Conservation (phyloP, 2,797 vertebrate species). For the Hippoglossus hippoglossus region DNA sequence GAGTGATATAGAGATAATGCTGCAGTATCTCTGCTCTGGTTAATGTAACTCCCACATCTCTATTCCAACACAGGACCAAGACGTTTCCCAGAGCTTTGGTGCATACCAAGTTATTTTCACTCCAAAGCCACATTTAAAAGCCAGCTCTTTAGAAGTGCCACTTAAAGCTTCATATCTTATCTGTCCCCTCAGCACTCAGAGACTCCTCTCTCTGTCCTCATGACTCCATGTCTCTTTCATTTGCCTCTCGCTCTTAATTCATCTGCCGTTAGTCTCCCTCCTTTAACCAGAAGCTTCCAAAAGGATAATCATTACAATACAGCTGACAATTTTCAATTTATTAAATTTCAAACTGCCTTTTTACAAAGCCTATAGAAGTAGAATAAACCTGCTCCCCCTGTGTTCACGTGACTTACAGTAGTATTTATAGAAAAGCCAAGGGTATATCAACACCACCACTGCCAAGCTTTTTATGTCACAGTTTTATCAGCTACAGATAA, state of each 20-base stretch:
- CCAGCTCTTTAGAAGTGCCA: slow-evolving; percentile 48
- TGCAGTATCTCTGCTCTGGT: not conserved
- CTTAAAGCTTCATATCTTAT: slow-evolving; percentile 78
- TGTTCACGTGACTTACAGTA: slow-evolving; percentile 10
- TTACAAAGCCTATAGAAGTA: not conserved
- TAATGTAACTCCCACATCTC: slow-evolving; percentile 27
- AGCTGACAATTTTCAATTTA: not conserved
- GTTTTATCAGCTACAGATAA: slow-evolving; percentile 52
- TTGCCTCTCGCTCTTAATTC: not conserved
- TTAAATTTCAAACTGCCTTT: no score
- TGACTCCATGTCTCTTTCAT: slow-evolving; percentile 2
- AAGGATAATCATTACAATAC: not conserved
- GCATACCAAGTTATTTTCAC: slow-evolving; percentile 57
- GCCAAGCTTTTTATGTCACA: slow-evolving; percentile 32
- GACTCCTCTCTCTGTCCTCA: slow-evolving; percentile 12
- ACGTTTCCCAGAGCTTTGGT: slow-evolving; percentile 56
- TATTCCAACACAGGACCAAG: slow-evolving; percentile 11
- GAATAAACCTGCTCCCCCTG: not conserved
- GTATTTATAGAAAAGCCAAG: slow-evolving; percentile 39
- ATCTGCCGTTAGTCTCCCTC: not conserved
- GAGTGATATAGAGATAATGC: not conserved
- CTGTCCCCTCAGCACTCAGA: slow-evolving; percentile 59
- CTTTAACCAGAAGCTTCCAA: not conserved
- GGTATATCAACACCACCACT: slow-evolving; percentile 14
- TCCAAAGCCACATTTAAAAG: slow-evolving; percentile 44